A percentile compares a stretch with the other conserved stretches of the same genome.
Evolutionary conservation across 2,797 vertebrate genomes (phyloP).

Genomic region (Alcedo quadribrachys): DNA sequence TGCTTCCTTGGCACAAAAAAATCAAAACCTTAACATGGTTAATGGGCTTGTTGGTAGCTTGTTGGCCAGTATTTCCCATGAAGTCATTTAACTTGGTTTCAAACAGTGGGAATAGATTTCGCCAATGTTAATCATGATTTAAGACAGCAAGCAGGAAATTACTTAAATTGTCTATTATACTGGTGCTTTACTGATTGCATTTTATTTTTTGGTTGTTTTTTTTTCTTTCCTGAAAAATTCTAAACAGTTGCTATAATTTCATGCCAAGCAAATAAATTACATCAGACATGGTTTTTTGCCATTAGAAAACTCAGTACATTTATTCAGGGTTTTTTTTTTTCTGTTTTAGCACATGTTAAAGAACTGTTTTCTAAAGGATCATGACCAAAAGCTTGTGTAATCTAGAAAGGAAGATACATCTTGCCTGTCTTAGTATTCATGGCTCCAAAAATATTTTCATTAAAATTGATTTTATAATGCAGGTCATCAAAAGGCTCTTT

Average conservation of each 20-base stretch:
- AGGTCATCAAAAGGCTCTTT: not conserved
- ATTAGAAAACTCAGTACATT: not conserved
- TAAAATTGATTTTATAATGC: not conserved
- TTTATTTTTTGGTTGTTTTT: not conserved
- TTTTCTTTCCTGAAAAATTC: constrained; percentile 31
- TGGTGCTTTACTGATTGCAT: constrained; percentile 28
- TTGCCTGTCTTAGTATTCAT: not conserved
- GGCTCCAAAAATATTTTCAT: not conserved
- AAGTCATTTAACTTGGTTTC: not conserved
- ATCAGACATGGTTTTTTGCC: not conserved
- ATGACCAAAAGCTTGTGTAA: not conserved
- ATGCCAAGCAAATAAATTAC: constrained; percentile 24
- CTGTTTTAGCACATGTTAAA: not conserved
- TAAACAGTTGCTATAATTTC: constrained; percentile 24
- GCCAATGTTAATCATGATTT: constrained; percentile 39
- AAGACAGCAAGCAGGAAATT: constrained; percentile 29
- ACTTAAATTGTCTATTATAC: constrained; percentile 33
- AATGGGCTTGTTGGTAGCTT: constrained; percentile 12
- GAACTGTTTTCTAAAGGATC: not conserved
- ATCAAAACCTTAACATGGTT: not conserved
- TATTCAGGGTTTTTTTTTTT: not conserved
- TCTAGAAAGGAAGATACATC: not conserved
- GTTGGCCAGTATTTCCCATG: not conserved
- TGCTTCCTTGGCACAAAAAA: constrained; percentile 1
- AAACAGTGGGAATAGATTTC: constrained; percentile 17